Evolutionary conservation across 2,797 vertebrate species (phyloP).

Genomic region (Limnodromus scolopaceus): DNA sequence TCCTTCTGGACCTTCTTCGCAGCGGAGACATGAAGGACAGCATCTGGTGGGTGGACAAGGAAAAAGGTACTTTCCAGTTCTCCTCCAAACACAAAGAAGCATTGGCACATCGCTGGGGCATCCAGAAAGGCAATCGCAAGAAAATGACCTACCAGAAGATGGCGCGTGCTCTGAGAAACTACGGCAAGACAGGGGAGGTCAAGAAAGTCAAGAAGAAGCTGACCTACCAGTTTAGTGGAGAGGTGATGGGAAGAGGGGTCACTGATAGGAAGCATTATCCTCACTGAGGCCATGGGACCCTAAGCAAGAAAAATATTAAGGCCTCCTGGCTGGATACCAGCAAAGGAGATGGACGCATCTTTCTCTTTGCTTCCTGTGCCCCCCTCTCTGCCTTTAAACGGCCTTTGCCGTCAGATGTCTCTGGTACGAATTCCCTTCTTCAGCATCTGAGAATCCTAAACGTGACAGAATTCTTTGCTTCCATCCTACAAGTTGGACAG

Average conservation of each 20-base stretch:
- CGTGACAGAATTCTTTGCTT: slow-evolving; percentile 66
- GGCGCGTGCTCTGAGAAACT: slow-evolving; percentile 97
- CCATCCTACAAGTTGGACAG: slow-evolving; percentile 59
- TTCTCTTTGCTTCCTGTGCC: slow-evolving; percentile 60
- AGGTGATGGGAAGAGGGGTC: slow-evolving; percentile 90
- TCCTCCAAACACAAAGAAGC: slow-evolving; percentile 99
- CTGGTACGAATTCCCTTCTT: slow-evolving; percentile 76
- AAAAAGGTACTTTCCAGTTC: slow-evolving; percentile 98
- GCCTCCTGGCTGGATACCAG: slow-evolving; percentile 62
- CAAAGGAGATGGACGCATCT: slow-evolving; percentile 50
- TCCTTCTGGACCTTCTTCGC: slow-evolving; percentile 95
- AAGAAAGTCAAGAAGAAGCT: slow-evolving; percentile 99
- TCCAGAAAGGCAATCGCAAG: slow-evolving; percentile 98
- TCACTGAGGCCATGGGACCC: slow-evolving; percentile 74
- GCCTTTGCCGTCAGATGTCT: slow-evolving; percentile 60
- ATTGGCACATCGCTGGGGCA: slow-evolving; percentile 94
- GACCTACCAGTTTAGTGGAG: slow-evolving; percentile 99
- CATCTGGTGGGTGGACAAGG: slow-evolving; percentile 99
- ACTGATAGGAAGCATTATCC: slow-evolving; percentile 88
- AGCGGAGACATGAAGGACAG: slow-evolving; percentile 98
- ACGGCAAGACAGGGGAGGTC: slow-evolving; percentile 99
- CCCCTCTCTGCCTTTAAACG: slow-evolving; percentile 47
- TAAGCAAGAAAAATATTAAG: slow-evolving; percentile 49
- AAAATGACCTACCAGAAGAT: slow-evolving; percentile 99
- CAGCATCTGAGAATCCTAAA: slow-evolving; percentile 69